A percentile compares a stretch with the other conserved stretches of the same genome.
phyloP scores from a whole-genome alignment of 1,140 invertebrate species.

The Drosophila sp. region DNA sequence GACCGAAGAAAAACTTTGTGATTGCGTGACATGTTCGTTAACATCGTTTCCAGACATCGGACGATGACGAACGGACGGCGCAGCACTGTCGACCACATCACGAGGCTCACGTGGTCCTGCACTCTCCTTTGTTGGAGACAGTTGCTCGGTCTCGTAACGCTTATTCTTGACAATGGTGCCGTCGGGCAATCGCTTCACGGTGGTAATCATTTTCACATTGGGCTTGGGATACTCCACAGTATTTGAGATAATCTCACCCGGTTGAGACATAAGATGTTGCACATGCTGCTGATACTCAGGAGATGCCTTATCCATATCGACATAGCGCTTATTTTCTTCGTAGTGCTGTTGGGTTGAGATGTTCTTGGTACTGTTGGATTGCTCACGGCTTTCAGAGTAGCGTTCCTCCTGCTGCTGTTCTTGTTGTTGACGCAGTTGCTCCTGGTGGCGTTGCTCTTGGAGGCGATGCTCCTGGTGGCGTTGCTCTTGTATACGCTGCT shows the following conservation, averaged over 20 bases:
- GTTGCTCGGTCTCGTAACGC: constrained; percentile 85
- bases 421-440: constrained; percentile 36
- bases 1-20: constrained; percentile 65
- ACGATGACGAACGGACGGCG: constrained; percentile 29
- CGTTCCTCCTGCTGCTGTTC: constrained; percentile 57
- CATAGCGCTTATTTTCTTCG: constrained; percentile 79
- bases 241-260: constrained; percentile 84
- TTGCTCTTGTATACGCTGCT: constrained; percentile 40
- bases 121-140: constrained; percentile 35
- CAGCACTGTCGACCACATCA: constrained; percentile 64
- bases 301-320: constrained; percentile 80
- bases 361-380: constrained; percentile 65
- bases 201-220: constrained; percentile 86
- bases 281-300: constrained; percentile 79
- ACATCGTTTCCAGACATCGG: constrained; percentile 34
- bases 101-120: constrained; percentile 39
- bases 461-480: constrained; percentile 25
- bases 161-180: constrained; percentile 87
- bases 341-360: constrained; percentile 70
- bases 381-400: constrained; percentile 65
- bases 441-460: constrained; percentile 15
- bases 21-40: constrained; percentile 53
- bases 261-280: constrained; percentile 73
- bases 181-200: constrained; percentile 86
- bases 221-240: constrained; percentile 86